Evolutionary conservation across 2,797 vertebrate genomes (phyloP), one percentile per base, ranked within the genome.

Genomic region (Eleutherodactylus coqui): DNA sequence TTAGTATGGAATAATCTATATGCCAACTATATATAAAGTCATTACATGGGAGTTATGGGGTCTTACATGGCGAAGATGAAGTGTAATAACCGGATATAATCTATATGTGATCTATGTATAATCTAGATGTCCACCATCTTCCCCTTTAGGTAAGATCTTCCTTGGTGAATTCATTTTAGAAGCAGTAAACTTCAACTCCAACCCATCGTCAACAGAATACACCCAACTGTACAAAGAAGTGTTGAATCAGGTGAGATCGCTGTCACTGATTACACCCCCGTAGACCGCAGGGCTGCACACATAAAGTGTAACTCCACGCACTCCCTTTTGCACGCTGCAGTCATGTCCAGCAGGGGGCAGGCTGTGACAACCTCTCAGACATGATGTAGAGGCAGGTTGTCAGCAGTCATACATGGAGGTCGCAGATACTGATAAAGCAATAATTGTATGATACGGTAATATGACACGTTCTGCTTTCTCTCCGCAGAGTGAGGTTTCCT

Each of bases 71-170:
- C n/a, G n/a, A n/a, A n/a, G n/a, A n/a, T n/a, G n/a, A n/a, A n/a
- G n/a, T n/a, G n/a, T n/a, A n/a, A n/a, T n/a, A n/a, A n/a, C n/a
- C n/a, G n/a, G n/a, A n/a, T n/a, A n/a, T 10, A 58, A 24, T 49
- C 47, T 49, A 49, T 49, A 49, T 16, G 47, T 49, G 9, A 49
- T 13, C 47, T 13, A 49, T 49, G 16, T 49, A 3, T 49, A 49
- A 49, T 13, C 43, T 11, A 45, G 7, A 8, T 5, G 43, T 11
- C 11, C 7, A 45, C 43, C 7, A 11, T 49, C 24, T 36, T 75
- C 27, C 67, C 16, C 3, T 38, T 49, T 34, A 86, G 84, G 84
- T 19, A 2, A 62, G 29, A 49, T 51, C 10, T 73, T 86, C 27
- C 75, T 47, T 64, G 84, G 78, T 9, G 34, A 51, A 10, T 29